Base-by-base conservation (phyloP, 1,140 invertebrate species). In the Ephestia elutella region DNA sequence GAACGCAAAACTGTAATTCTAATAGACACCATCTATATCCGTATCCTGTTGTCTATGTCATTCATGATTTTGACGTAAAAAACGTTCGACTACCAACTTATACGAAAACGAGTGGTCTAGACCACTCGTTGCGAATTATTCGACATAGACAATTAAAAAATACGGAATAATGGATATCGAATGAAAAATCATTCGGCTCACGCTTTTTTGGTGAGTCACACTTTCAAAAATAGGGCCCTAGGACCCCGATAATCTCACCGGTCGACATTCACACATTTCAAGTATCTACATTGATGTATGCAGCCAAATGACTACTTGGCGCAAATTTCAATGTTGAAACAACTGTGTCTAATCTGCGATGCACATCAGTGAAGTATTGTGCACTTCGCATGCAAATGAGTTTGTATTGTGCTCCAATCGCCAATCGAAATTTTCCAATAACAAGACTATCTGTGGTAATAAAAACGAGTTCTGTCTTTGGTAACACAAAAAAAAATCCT, bases 201-300 rank as follows among this genome's bases (percentile, higher is more conserved):
- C n/a, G n/a, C n/a, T n/a, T n/a, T n/a, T n/a, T n/a, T n/a, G n/a
- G n/a, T n/a, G n/a, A n/a, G n/a, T n/a, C n/a, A n/a, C n/a, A n/a
- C n/a, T n/a, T n/a, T n/a, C n/a, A n/a, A n/a, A n/a, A n/a, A n/a
- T n/a, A n/a, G n/a, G n/a, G n/a, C n/a, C n/a, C n/a, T n/a, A n/a
- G 54, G 44, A 61, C 65, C 59, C 57, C 55, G 20, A 25, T 53
- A 53, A 53, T 53, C 50, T 25, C n/a, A 60, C 48, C 54, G 62
- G 56, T 50, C 49, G 65, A 71, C 73, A 76, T 75, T 75, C 69
- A 69, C 50, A 53, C 50, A 53, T 53, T 25, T 21, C 21, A 53
- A 53, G 19, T 53, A 21, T 20, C 20, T 50, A 50, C 49, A 50
- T 25, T n/a, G 19, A 53, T 21, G 19, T 18, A 53, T 25, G 50